These are phyloP conservation scores for Metalampra italica DNA, from an alignment of 2,888 invertebrate species.

Conservation along the genomic window DNA sequence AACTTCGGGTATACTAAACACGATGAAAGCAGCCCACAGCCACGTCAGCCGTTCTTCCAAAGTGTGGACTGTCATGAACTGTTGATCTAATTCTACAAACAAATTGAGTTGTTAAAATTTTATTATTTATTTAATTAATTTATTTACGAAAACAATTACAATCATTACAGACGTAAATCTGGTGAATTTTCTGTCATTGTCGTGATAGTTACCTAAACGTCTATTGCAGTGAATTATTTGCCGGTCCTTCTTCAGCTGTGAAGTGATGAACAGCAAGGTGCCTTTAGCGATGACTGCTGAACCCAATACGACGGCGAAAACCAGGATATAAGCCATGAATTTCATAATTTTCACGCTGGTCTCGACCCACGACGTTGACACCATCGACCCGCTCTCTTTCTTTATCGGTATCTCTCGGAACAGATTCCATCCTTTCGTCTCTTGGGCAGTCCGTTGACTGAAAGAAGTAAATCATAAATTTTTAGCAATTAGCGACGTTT, in stretches of 20 bases:
- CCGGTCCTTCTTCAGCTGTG: conserved; percentile 79
- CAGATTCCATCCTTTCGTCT: conserved; percentile 86
- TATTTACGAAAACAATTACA: neutral
- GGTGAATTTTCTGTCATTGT: neutral
- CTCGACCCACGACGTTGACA: conserved; percentile 80
- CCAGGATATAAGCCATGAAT: conserved; percentile 82
- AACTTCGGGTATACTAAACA: conserved; percentile 87
- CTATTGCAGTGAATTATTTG: conserved; percentile 80
- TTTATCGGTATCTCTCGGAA: conserved; percentile 86
- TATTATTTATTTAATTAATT: too few relatives aligned
- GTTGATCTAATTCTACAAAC: conserved; percentile 77
- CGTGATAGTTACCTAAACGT: conserved; percentile 43
- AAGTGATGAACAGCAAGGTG: conserved; percentile 84
- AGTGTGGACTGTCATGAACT: conserved; percentile 80
- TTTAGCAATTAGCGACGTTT: too few relatives aligned
- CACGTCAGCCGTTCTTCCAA: conserved; percentile 83
- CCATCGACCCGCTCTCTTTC: conserved; percentile 83
- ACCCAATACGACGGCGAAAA: conserved; percentile 82
- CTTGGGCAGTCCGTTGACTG: conserved; percentile 75
- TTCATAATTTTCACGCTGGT: conserved; percentile 81
- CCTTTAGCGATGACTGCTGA: conserved; percentile 86
- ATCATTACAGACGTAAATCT: neutral
- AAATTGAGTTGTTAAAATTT: conserved; percentile 3
- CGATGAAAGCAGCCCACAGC: conserved; percentile 89
- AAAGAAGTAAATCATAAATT: conserved; percentile 8